Evolutionary conservation across 2,797 vertebrate species (phyloP), one percentile per base, ranked within the genome.

Genomic region (Ciconia nigra): DNA sequence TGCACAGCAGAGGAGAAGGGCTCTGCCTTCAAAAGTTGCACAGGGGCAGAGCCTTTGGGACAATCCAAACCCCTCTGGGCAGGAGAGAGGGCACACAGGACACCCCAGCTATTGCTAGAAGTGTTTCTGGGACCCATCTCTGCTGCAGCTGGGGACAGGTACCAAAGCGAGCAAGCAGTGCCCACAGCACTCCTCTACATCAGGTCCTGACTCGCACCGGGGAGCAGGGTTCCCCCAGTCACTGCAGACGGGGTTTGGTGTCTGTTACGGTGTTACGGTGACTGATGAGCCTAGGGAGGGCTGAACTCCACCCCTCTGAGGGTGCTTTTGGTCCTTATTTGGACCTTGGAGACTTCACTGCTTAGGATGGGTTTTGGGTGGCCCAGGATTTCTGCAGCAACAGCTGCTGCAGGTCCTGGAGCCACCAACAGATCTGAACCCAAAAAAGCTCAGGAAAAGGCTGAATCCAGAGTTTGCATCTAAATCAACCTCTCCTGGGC

Each of bases 201-300:
- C 5, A 8, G 20, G 7, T 51, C n/a, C 37, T n/a, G 47, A 17
- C 15, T 28, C 1, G 0, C 52, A 2, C 1, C 0, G 1, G 28
- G 42, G 61, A 63, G 47, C 69, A 21, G 44, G 12, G 14, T 19
- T 69, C 42, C 58, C 78, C 55, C 57, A 5, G 39, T 6, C 14
- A 3, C 13, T 6, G 49, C 51, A 22, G 70, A 16, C 7, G 11
- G 42, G 47, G 15, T 26, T 66, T 42, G 51, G 62, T 15, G 8
- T 24, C 19, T 3, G 2, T 5, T 44, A 2, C 1, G 55, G 66
- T 39, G 37, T 39, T 39, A 39, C 37, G 66, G 11, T 15, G 67
- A 16, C 18, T 2, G 31, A 29, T 25, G 39, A 76, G 51, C 33
- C 49, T 3, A 4, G 37, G 33, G 20, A 59, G 66, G 58, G 78